Evolutionary conservation across 92 coral and sea anemone genomes (phyloP).

Genomic region (Porites rus): DNA sequence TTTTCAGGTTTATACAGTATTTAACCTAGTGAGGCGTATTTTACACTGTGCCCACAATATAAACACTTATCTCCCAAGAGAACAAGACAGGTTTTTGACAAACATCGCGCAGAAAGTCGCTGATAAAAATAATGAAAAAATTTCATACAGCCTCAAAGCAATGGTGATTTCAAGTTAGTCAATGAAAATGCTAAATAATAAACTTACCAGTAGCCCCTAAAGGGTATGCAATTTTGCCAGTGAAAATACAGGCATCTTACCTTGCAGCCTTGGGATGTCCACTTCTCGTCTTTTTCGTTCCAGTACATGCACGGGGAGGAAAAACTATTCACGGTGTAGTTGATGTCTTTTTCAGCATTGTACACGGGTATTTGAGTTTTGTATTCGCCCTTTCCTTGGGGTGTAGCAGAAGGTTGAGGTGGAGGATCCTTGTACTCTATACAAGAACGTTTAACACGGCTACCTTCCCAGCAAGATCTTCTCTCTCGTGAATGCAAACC

Average conservation of each 20-base stretch:
- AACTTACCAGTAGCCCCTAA: too few relatives aligned
- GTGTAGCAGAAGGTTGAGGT: slow-evolving; percentile 49
- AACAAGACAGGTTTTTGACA: too few relatives aligned
- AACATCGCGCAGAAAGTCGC: too few relatives aligned
- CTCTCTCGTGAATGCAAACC: slow-evolving; percentile 22
- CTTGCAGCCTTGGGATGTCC: slow-evolving; percentile 70
- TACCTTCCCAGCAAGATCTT: slow-evolving; percentile 63
- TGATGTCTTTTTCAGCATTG: slow-evolving; percentile 38
- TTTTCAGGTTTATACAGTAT: too few relatives aligned
- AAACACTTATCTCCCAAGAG: too few relatives aligned
- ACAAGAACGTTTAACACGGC: slow-evolving; percentile 62
- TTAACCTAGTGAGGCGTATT: too few relatives aligned
- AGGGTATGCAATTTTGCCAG: too few relatives aligned
- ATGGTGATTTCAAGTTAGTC: too few relatives aligned
- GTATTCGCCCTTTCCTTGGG: slow-evolving; percentile 14
- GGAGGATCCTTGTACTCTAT: slow-evolving; percentile 72
- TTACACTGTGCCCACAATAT: too few relatives aligned
- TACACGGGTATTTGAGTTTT: slow-evolving; percentile 36
- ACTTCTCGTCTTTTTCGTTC: slow-evolving; percentile 56
- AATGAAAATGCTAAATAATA: too few relatives aligned
- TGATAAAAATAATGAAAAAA: too few relatives aligned
- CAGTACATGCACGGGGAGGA: slow-evolving; percentile 73
- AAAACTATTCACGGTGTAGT: slow-evolving; percentile 54
- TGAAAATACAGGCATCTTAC: slow-evolving; percentile 20
- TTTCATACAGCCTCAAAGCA: too few relatives aligned